Evolutionary conservation across 2,113 vertebrate genomes (phyloP), one percentile per base, ranked within the genome.

Genomic region (Steatornis caripensis): DNA sequence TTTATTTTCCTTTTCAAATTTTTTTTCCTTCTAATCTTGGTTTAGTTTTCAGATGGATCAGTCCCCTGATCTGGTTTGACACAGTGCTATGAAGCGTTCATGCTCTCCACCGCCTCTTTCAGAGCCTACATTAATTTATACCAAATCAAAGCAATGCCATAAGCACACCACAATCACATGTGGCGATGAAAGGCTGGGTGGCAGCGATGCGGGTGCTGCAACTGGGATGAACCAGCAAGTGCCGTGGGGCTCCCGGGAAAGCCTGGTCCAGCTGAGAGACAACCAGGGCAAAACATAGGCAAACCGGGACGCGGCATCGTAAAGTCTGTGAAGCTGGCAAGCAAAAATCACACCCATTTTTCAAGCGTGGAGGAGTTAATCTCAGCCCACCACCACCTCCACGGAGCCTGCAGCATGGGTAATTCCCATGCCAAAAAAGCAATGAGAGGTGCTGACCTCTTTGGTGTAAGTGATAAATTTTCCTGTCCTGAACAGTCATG

Each of bases 261-360:
- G 27, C n/a, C 34, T 36, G n/a, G 58, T 20, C 48, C 62, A 58
- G 21, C 39, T 15, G 16, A 72, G 57, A 83, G 27, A 22, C 57
- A 60, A 26, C 10, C 12, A 37, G 54, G 15, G 30, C 24, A 34
- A 80, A 95, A 39, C 5, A 24, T 1, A 9, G 69, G 20, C 3
- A 13, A 71, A 55, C 58, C 2, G 7, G 23, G 36, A 27, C 23
- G 5, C 2, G 11, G 6, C 32, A 51, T 64, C 1, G 0, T 3
- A 2, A 11, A 2, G 4, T 21, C n/a, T 39, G 34, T 4, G 34
- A 71, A n/a, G 16, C 4, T 1, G 3, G 15, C 18, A 45, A 41
- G 29, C 0, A 26, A 76, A 20, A 80, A 58, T 72, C 46, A 34
- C 41, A 39, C 9, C 49, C 2, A 0, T 70, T 84, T 84, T 68